Percentiles rank a stretch among this genome's conserved stretches.
Evolutionary conservation across 2,113 vertebrate species (phyloP).

Genomic region (Istiophorus platypterus): DNA sequence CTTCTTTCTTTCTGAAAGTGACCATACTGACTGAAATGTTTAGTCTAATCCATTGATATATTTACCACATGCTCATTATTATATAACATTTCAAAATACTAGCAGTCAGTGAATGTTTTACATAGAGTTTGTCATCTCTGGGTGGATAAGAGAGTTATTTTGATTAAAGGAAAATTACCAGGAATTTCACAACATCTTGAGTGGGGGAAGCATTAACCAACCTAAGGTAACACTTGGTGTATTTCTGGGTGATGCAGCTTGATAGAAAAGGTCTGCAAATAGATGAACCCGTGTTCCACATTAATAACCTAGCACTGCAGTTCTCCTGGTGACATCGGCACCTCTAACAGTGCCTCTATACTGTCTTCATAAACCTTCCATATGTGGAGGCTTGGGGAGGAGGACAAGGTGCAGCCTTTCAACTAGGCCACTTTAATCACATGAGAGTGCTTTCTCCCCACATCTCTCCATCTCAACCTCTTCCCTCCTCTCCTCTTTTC

Average conservation of each 20-base stretch:
- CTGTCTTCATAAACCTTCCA: conserved; percentile 60
- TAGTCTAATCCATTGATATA: background rate
- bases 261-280: conserved; percentile 7
- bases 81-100: background rate
- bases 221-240: background rate
- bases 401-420: conserved; percentile 62
- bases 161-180: background rate
- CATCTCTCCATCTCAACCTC: conserved; percentile 39
- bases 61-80: background rate
- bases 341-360: conserved; percentile 34
- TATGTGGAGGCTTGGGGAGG: conserved; percentile 39
- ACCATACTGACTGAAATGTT: background rate
- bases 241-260: background rate
- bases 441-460: conserved; percentile 66
- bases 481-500: background rate
- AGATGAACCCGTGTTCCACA: conserved; percentile 29
- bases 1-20: background rate
- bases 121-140: background rate
- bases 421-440: conserved; percentile 72
- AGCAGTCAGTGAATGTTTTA: background rate
- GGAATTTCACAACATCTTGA: background rate
- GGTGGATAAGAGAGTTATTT: background rate
- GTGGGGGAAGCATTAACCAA: background rate
- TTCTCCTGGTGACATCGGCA: conserved; percentile 28
- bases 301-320: conserved; percentile 42